Evolutionary conservation across 2,797 vertebrate genomes (phyloP), one percentile per base, ranked within the genome.

Genomic region (Echiichthys vipera): DNA sequence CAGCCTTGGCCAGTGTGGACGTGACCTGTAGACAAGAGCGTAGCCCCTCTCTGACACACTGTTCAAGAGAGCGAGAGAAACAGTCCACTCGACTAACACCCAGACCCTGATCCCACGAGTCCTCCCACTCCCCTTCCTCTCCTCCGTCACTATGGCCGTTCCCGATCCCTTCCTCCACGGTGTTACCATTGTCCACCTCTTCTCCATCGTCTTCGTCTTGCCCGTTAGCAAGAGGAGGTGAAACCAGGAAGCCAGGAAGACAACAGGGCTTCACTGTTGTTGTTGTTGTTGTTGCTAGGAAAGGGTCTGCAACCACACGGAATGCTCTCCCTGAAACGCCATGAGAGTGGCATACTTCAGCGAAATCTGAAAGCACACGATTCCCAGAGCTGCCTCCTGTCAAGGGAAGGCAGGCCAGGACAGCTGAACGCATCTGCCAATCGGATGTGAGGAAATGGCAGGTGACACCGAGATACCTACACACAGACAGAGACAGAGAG

Each of bases 371-470:
- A 11, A 95, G 90, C 56, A 95, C 86, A 1, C 88, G 93, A 65
- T 76, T 92, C 17, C 86, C 88, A n/a, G 93, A 92, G 59, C 66
- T 75, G 36, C 88, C 79, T 10, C 84, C 84, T 3, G 80, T 79
- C 66, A 95, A 82, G 7, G 93, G 93, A 57, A 95, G 91, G 75
- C 95, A 95, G 0, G 94, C 95, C 72, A 95, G 85, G 59, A 95
- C 92, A 24, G 91, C 91, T 0, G 95, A 95, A 65, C 86, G 92
- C 78, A 95, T 95, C 85, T 95, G 93, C 94, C 95, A 95, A 29
- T 95, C 95, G 50, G 91, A 84, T 18, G 94, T 93, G 39, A 95
- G 93, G 56, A 95, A 95, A 71, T 95, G 94, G 79, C 95, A 95
- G 65, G 94, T 95, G 56, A 95, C 91, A 7, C 94, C 94, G 15